These are phyloP conservation scores for Ptycholaimellus sp. DNA, from an alignment of 2,888 invertebrate species.

Conservation along the genomic window DNA sequence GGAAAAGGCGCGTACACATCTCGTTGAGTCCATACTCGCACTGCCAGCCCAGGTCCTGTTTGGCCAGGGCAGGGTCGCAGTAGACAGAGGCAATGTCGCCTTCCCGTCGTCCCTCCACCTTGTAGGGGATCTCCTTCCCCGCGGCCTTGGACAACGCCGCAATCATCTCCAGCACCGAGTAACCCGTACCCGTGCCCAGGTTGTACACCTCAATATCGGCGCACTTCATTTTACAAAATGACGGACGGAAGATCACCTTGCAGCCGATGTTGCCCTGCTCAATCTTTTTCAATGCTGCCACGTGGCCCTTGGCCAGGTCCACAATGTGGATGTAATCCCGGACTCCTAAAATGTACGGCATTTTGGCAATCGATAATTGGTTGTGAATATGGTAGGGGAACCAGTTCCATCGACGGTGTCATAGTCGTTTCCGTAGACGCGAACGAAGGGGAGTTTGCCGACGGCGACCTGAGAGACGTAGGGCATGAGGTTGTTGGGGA, in stretches of 20 bases:
- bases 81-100: slow-evolving; percentile 71
- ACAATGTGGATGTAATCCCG: slow-evolving; percentile 89
- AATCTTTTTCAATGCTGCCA: slow-evolving; percentile 49
- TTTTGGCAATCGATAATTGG: background rate
- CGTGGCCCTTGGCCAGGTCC: slow-evolving; percentile 61
- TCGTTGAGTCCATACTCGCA: background rate
- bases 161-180: slow-evolving; percentile 60
- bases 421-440: slow-evolving; percentile 68
- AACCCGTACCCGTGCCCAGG: slow-evolving; percentile 63
- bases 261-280: slow-evolving; percentile 37
- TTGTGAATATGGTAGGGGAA: slow-evolving; percentile 59
- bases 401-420: slow-evolving; percentile 73
- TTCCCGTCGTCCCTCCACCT: slow-evolving; percentile 46
- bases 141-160: slow-evolving; percentile 62
- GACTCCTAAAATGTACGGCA: slow-evolving; percentile 39
- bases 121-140: slow-evolving; percentile 45
- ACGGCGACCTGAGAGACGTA: slow-evolving; percentile 66
- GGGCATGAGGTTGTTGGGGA: slow-evolving; percentile 67
- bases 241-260: slow-evolving; percentile 35
- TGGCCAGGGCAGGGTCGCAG: slow-evolving; percentile 56
- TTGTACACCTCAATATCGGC: slow-evolving; percentile 50
- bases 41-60: slow-evolving; percentile 51
- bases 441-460: slow-evolving; percentile 52
- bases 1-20: slow-evolving; percentile 34
- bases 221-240: background rate